Percentiles rank a stretch among this genome's conserved stretches.
Evolutionary conservation across 1,140 invertebrate genomes (phyloP).

Genomic region (Calephelis nemesis): DNA sequence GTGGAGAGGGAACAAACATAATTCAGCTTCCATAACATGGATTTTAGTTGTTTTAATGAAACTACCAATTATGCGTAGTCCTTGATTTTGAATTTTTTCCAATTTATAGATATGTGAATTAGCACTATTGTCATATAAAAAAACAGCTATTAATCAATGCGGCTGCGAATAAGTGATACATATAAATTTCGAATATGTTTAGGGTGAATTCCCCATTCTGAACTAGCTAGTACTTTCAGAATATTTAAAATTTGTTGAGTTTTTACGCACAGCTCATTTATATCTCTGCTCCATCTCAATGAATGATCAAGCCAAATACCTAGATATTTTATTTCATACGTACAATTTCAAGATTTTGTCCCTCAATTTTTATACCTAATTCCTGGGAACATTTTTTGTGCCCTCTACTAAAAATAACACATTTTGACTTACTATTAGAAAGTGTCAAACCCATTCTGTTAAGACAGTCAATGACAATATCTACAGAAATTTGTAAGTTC

Average conservation of each 20-base stretch:
- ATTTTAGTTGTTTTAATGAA: conserved; percentile 1
- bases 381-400: background rate
- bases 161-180: conserved; percentile 8
- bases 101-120: no score
- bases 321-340: no score
- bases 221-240: conserved; percentile 7
- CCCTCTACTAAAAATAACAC: background rate
- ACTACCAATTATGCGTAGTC: no score
- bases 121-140: no score
- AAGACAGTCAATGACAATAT: no score
- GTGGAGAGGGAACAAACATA: conserved; percentile 16
- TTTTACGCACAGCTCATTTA: conserved; percentile 1
- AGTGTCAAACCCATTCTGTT: conserved; percentile 12
- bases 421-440: background rate
- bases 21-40: conserved; percentile 20
- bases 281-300: no score
- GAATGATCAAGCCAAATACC: no score
- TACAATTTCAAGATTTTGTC: no score
- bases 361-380: background rate
- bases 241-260: conserved; percentile 22
- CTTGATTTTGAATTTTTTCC: no score
- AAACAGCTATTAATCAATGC: conserved; percentile 19
- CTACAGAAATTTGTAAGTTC: no score
- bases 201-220: conserved; percentile 8
- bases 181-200: conserved; percentile 17